Evolutionary conservation across 1,140 invertebrate genomes (phyloP), one percentile per base, ranked within the genome.

Genomic region (Drosophila triauraria): DNA sequence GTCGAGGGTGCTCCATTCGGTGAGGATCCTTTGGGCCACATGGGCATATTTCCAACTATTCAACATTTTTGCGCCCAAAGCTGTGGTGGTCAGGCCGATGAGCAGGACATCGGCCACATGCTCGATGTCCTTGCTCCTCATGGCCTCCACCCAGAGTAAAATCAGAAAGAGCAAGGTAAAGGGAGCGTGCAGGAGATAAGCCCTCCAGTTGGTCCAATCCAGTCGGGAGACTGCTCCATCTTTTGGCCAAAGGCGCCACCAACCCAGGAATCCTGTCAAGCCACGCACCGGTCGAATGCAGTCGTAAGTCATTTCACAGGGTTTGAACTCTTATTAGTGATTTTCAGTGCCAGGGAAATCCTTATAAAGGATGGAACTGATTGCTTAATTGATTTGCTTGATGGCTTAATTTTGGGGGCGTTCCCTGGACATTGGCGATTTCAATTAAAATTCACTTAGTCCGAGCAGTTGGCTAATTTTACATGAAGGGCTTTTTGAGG

Each of bases 401-500:
- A 82, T 82, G 51, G 46, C 68, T 82, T 78, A 35, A 82, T 82
- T 78, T 68, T 17, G 10, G 40, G 68, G 80, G 80, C 74, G 75
- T 46, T 42, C 0, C 9, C 63, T 35, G 3, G 8, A 32, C n/a
- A 15, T 25, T 43, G 3, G 10, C 32, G 44, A 7, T 30, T 77
- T 64, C 62, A 85, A 85, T 85, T 85, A 85, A 85, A 80, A 85
- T 65, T 75, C 68, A 75, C 62, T 81, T 86, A 85, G 42, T 27
- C 17, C 12, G 40, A 35, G 27, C 63, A 69, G 62, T 70, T 70
- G 38, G 62, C 25, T 20, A 13, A 51, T 30, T 69, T 69, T 69
- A 51, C 46, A 67, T 32, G 35, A 0, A 13, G 27, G 27, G 7
- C 9, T 1, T 38, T 40, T 56, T 25, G 0, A 54, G 9, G 13